Evolutionary conservation across 2,797 vertebrate species (phyloP).

Genomic region (Cossypha niveicapilla): DNA sequence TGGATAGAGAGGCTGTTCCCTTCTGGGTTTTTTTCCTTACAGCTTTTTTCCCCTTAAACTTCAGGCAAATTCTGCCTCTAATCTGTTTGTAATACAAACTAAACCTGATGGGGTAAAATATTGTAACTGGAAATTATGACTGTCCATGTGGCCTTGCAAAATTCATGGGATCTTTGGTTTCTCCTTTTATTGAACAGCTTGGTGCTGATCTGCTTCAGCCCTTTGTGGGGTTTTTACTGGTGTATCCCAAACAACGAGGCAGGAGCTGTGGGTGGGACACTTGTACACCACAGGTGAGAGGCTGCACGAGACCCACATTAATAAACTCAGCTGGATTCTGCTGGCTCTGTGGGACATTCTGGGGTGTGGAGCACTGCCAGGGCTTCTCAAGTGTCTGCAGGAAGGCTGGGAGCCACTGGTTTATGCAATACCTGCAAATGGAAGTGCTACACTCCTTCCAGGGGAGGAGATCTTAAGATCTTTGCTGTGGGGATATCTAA

Average conservation of each 20-base stretch:
- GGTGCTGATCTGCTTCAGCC: background rate
- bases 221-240: fast-evolving
- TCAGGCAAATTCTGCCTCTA: background rate
- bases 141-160: background rate
- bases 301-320: background rate
- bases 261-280: background rate
- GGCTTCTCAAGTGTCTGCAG: background rate
- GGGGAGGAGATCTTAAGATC: background rate
- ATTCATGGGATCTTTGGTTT: background rate
- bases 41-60: fast-evolving
- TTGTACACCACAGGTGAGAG: background rate
- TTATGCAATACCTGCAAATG: background rate
- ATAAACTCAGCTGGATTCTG: background rate
- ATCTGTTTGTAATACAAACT: background rate
- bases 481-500: background rate
- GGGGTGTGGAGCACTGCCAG: background rate
- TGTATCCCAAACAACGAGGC: fast-evolving
- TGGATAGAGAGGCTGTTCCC: background rate
- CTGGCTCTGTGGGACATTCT: background rate
- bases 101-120: background rate
- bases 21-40: fast-evolving
- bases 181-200: background rate
- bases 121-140: background rate
- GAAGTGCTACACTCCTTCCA: background rate
- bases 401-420: background rate